Conservation (phyloP, 2,797 vertebrate species). For the Malacoctenus gilli region DNA sequence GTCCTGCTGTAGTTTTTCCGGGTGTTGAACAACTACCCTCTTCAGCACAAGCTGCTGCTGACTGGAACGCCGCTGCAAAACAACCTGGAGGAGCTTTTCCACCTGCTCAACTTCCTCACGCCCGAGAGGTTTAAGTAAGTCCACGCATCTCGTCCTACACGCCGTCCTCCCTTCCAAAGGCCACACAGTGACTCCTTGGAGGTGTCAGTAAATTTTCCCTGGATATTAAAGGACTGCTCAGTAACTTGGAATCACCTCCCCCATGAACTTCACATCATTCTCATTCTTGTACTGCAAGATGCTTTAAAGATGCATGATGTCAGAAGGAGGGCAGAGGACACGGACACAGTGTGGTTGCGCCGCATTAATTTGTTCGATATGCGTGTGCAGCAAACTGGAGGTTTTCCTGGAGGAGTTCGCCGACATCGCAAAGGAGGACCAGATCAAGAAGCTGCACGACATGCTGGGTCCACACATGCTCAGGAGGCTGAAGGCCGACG, state of each 20-base stretch:
- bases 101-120: slow-evolving; percentile 96
- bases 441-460: slow-evolving; percentile 99
- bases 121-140: slow-evolving; percentile 94
- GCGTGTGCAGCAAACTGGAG: slow-evolving; percentile 88
- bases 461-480: slow-evolving; percentile 99
- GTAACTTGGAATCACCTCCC: too few relatives aligned
- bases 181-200: too few relatives aligned
- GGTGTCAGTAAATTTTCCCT: too few relatives aligned
- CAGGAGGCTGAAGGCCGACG: slow-evolving; percentile 95
- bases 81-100: slow-evolving; percentile 96
- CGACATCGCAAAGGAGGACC: slow-evolving; percentile 98
- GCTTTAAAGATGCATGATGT: too few relatives aligned
- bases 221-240: too few relatives aligned
- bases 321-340: too few relatives aligned
- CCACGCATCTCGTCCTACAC: too few relatives aligned
- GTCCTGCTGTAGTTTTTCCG: slow-evolving; percentile 90
- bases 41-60: slow-evolving; percentile 95
- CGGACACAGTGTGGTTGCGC: too few relatives aligned
- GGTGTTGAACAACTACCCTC: slow-evolving; percentile 94
- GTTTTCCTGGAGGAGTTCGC: slow-evolving; percentile 98
- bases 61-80: slow-evolving; percentile 97
- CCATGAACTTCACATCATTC: too few relatives aligned
- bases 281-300: too few relatives aligned
- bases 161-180: too few relatives aligned
- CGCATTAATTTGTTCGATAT: background rate